A percentile compares a stretch with the other conserved stretches of the same genome.
Evolutionary conservation across 30 jellyfish, hydroid and myxozoan genomes (phyloP).

Genomic region (Chironex yamaguchii): DNA sequence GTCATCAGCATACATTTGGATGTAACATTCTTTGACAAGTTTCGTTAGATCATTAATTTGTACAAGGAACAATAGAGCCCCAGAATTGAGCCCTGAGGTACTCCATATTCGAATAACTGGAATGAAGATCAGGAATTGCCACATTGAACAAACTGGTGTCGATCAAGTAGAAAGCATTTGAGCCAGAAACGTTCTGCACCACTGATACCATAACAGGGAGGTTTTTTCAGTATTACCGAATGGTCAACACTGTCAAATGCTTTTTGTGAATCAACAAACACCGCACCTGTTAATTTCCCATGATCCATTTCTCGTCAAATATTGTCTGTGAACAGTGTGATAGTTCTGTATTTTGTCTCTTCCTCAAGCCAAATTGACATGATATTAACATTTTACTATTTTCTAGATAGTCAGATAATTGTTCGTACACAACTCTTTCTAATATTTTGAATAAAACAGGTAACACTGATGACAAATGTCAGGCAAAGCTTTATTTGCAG

Average conservation of each 20-base stretch:
- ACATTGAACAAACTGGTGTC: slow-evolving; percentile 10
- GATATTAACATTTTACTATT: slow-evolving; percentile 22
- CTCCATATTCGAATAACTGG: slow-evolving; percentile 41
- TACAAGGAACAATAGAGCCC: slow-evolving; percentile 44
- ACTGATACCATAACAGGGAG: slow-evolving; percentile 2
- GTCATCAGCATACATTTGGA: slow-evolving; percentile 64
- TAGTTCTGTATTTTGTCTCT: slow-evolving; percentile 39
- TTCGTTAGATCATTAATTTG: slow-evolving; percentile 52
- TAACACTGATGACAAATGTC: slow-evolving; percentile 36
- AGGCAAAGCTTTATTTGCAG: neutral
- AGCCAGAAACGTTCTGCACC: slow-evolving; percentile 13
- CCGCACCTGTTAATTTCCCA: slow-evolving; percentile 23
- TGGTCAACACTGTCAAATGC: slow-evolving; percentile 34
- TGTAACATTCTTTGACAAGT: slow-evolving; percentile 17
- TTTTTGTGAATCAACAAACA: slow-evolving; percentile 9
- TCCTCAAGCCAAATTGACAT: slow-evolving; percentile 40
- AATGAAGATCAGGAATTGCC: slow-evolving; percentile 19
- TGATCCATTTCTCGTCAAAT: slow-evolving; percentile 33
- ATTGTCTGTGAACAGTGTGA: slow-evolving; percentile 34
- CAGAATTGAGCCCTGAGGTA: slow-evolving; percentile 61
- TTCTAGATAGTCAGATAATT: slow-evolving; percentile 18
- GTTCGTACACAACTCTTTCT: slow-evolving; percentile 41
- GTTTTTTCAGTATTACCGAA: neutral
- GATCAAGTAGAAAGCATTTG: slow-evolving; percentile 27
- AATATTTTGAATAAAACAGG: slow-evolving; percentile 47